Evolutionary conservation across 1,140 invertebrate genomes (phyloP).

Genomic region (Potamilus streckersoni): DNA sequence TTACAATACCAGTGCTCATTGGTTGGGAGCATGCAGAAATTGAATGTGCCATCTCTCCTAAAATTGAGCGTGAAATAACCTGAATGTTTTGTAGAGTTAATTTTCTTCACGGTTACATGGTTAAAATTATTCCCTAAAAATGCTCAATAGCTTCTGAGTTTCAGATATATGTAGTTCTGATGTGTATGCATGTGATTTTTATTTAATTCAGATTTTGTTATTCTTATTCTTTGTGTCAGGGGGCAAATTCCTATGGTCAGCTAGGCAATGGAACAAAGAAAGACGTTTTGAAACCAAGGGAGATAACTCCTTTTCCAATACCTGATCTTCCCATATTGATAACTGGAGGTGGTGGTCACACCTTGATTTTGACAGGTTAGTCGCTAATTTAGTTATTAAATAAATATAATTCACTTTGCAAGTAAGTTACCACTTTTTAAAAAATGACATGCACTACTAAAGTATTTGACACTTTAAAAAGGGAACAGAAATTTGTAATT

Average conservation of each 20-base stretch:
- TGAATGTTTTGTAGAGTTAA: too few species aligned
- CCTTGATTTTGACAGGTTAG: conserved; percentile 75
- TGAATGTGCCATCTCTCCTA: too few species aligned
- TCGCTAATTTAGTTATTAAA: neutral
- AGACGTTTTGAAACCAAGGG: conserved; percentile 75
- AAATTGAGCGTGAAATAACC: too few species aligned
- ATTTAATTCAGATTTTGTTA: neutral
- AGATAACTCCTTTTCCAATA: conserved; percentile 64
- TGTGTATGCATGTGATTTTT: neutral
- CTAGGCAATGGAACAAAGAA: conserved; percentile 77
- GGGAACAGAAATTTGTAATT: neutral
- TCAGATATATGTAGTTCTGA: too few species aligned
- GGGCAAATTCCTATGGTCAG: conserved; percentile 88
- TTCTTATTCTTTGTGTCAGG: conserved; percentile 67
- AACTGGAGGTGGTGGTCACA: conserved; percentile 81
- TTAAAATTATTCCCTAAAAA: too few species aligned
- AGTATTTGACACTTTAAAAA: conserved; percentile 60
- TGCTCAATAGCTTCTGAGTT: too few species aligned
- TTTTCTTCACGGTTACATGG: too few species aligned
- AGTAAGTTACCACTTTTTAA: neutral
- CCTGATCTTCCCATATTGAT: conserved; percentile 72
- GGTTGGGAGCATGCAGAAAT: too few species aligned
- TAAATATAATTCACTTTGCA: neutral
- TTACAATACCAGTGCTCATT: too few species aligned
- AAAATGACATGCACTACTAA: neutral